Evolutionary conservation across 2,797 vertebrate genomes (phyloP).

Genomic region (Astyanax mexicanus): DNA sequence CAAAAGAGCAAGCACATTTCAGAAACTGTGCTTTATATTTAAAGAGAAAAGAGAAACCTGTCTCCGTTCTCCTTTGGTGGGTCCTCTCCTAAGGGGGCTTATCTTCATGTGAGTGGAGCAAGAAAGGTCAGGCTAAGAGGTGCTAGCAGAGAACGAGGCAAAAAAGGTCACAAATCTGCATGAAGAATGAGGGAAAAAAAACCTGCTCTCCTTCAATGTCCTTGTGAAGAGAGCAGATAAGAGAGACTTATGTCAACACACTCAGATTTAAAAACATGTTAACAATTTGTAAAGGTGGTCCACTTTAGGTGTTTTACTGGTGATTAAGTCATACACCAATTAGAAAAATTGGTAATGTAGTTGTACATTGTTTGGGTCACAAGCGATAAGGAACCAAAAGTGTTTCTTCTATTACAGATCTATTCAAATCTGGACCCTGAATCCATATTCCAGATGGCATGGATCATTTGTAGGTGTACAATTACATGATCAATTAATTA

Average conservation of each 20-base stretch:
- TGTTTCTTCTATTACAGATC: no score
- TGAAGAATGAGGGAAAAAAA: neutral
- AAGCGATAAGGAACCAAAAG: no score
- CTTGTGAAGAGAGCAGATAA: neutral
- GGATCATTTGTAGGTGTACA: no score
- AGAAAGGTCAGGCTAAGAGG: slow-evolving; percentile 38
- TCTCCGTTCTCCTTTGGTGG: neutral
- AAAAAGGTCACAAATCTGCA: slow-evolving; percentile 42
- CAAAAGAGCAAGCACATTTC: neutral
- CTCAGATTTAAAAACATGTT: neutral
- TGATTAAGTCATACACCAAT: no score
- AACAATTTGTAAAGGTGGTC: no score
- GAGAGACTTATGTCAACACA: neutral
- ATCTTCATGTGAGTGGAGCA: slow-evolving; percentile 26
- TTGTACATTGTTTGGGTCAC: no score
- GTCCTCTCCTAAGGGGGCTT: slow-evolving; percentile 8
- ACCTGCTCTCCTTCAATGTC: neutral
- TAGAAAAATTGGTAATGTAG: no score
- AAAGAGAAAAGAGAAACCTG: neutral
- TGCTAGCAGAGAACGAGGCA: slow-evolving; percentile 23
- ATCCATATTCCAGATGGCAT: no score
- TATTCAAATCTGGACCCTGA: no score
- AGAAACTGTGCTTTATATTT: neutral
- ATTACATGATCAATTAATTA: no score
- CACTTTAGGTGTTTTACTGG: no score